These are phyloP conservation scores for Papilio gigon DNA, from an alignment of 2,888 invertebrate species.

Conservation along the genomic window DNA sequence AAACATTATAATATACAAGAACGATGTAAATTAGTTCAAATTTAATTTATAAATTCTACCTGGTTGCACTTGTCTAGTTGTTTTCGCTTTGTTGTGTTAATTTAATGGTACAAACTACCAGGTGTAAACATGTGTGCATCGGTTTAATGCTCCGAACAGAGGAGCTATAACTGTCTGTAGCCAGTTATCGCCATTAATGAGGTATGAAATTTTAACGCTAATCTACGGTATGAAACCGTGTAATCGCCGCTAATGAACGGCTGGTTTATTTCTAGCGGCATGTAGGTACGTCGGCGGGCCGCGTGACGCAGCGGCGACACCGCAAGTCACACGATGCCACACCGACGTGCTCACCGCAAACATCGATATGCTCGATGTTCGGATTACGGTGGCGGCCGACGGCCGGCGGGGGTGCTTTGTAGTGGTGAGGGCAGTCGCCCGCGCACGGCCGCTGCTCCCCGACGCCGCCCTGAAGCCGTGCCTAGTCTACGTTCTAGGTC, in stretches of 20 bases:
- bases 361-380: slow-evolving; percentile 77
- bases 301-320: slow-evolving; percentile 46
- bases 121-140: not conserved
- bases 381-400: slow-evolving; percentile 69
- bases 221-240: slow-evolving; percentile 10
- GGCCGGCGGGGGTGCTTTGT: slow-evolving; percentile 65
- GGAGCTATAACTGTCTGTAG: not conserved
- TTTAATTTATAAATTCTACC: not conserved
- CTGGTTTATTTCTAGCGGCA: slow-evolving; percentile 75
- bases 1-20: not conserved
- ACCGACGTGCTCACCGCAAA: slow-evolving; percentile 74
- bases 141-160: not conserved
- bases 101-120: not conserved
- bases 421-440: slow-evolving; percentile 75
- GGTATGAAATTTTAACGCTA: slow-evolving; percentile 3
- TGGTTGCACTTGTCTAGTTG: not conserved
- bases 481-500: slow-evolving; percentile 72
- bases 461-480: slow-evolving; percentile 75
- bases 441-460: slow-evolving; percentile 68
- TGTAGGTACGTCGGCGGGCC: slow-evolving; percentile 58
- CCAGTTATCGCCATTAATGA: slow-evolving; percentile 13
- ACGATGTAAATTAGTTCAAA: not conserved
- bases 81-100: not conserved
- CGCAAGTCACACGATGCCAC: slow-evolving; percentile 65
- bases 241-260: slow-evolving; percentile 56